These are phyloP conservation scores for Caenorhabditis remanei DNA, from an alignment of 1,140 invertebrate genomes.

Conservation along the genomic window DNA sequence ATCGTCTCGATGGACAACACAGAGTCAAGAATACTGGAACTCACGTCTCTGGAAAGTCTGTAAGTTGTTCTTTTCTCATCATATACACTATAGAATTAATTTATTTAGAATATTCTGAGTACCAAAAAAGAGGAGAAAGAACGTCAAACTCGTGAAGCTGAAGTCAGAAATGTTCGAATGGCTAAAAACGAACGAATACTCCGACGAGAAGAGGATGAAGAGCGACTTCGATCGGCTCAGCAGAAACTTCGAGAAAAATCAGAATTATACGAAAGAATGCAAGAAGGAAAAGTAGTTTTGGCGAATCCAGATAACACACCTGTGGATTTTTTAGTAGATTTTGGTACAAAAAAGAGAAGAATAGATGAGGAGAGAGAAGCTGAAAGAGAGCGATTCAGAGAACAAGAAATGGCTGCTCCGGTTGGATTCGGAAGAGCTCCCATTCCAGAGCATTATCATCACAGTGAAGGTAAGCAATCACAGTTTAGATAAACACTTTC, in stretches of 20 bases:
- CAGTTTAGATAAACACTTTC: neutral
- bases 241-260: slow-evolving; percentile 57
- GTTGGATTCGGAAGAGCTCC: slow-evolving; percentile 34
- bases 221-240: neutral
- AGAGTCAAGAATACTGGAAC: neutral
- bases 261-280: slow-evolving; percentile 55
- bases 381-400: neutral
- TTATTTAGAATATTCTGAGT: slow-evolving; percentile 50
- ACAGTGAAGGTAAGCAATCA: slow-evolving; percentile 56
- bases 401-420: slow-evolving; percentile 43
- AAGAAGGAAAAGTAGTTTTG: slow-evolving; percentile 28
- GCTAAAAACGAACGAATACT: slow-evolving; percentile 7
- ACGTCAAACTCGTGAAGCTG: neutral
- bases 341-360: slow-evolving; percentile 33
- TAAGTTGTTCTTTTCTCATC: neutral
- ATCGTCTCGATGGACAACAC: neutral
- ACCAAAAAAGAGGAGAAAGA: slow-evolving; percentile 63
- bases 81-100: neutral
- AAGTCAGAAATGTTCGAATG: slow-evolving; percentile 31
- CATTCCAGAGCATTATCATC: slow-evolving; percentile 49
- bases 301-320: slow-evolving; percentile 52
- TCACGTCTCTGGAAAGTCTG: slow-evolving; percentile 47
- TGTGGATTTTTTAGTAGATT: slow-evolving; percentile 61
- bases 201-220: slow-evolving; percentile 55
- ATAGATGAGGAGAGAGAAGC: slow-evolving; percentile 7